phyloP scores from a whole-genome alignment of 1,140 invertebrate species.

The Forficula auricularia region DNA sequence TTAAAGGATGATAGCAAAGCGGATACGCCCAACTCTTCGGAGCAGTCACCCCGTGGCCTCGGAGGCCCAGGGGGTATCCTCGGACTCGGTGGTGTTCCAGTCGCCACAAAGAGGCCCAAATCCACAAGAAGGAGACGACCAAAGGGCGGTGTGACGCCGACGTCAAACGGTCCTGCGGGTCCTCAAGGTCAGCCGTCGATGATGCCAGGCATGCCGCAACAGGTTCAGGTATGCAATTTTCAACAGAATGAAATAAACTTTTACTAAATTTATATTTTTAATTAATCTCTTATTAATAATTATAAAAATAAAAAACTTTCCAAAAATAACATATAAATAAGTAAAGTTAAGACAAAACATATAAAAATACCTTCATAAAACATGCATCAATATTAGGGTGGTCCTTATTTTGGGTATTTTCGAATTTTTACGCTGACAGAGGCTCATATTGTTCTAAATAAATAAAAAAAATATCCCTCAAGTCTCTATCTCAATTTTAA shows the following conservation, averaged over 20 bases:
- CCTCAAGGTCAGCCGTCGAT: slow-evolving; percentile 8
- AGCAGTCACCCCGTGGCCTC: slow-evolving; percentile 33
- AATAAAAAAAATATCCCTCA: no score
- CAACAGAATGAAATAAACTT: not conserved
- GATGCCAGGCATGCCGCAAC: slow-evolving; percentile 8
- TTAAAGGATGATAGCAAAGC: slow-evolving; percentile 35
- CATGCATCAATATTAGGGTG: not conserved
- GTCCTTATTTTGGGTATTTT: slow-evolving; percentile 1
- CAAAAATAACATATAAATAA: not conserved
- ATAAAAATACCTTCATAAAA: not conserved
- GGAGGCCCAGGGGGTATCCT: slow-evolving; percentile 14
- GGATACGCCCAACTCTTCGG: slow-evolving; percentile 35
- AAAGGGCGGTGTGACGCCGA: slow-evolving; percentile 7
- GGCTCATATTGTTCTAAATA: no score
- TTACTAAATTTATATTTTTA: not conserved
- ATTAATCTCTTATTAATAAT: not conserved
- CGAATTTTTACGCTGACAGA: no score
- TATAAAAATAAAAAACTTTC: not conserved
- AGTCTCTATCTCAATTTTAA: no score
- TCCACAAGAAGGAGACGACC: slow-evolving; percentile 13
- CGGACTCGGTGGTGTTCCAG: slow-evolving; percentile 8
- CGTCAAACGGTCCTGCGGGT: slow-evolving; percentile 7
- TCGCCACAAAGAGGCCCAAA: slow-evolving; percentile 7
- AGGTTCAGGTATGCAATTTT: slow-evolving; percentile 7
- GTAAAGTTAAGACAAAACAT: not conserved